A percentile compares a stretch with the other conserved stretches of the same genome.
Conservation (phyloP, 1,140 invertebrate species). For the Ceratina calcarata region DNA sequence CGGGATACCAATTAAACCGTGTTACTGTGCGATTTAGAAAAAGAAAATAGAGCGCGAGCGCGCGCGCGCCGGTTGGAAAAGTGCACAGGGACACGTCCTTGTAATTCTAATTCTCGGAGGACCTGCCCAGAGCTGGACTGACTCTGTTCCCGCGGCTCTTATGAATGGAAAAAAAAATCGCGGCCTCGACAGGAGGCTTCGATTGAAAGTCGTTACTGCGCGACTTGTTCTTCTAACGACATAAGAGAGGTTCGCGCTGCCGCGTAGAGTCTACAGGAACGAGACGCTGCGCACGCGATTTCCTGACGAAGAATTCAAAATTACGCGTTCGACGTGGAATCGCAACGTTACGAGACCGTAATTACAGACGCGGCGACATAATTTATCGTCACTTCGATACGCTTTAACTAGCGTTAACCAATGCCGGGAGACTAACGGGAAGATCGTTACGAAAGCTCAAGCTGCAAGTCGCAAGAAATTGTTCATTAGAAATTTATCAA, state of each 20-base stretch:
- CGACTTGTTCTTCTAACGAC: not conserved
- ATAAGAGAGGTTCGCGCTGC: not conserved
- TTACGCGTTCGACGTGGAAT: not conserved
- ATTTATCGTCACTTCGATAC: slow-evolving; percentile 1
- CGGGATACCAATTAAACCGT: slow-evolving; percentile 43
- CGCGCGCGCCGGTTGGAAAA: not conserved
- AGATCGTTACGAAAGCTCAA: too few relatives aligned
- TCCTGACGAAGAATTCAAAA: not conserved
- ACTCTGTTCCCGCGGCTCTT: not conserved
- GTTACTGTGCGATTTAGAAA: slow-evolving; percentile 25
- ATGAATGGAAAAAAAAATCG: slow-evolving; percentile 25
- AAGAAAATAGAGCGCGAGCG: slow-evolving; percentile 5
- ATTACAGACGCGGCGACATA: not conserved
- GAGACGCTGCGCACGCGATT: slow-evolving; percentile 3
- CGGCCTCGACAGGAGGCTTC: slow-evolving; percentile 19
- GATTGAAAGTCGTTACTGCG: slow-evolving; percentile 15
- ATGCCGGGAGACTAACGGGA: not conserved
- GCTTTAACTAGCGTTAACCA: not conserved
- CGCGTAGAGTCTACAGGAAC: not conserved
- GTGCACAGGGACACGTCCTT: slow-evolving; percentile 26
- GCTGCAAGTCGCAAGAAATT: too few relatives aligned
- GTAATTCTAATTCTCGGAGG: slow-evolving; percentile 43
- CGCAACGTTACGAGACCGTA: not conserved
- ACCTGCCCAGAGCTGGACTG: not conserved
- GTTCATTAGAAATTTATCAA: too few relatives aligned